Conservation (phyloP, 1,140 invertebrate genomes). For the Hydropsyche tenuis region DNA sequence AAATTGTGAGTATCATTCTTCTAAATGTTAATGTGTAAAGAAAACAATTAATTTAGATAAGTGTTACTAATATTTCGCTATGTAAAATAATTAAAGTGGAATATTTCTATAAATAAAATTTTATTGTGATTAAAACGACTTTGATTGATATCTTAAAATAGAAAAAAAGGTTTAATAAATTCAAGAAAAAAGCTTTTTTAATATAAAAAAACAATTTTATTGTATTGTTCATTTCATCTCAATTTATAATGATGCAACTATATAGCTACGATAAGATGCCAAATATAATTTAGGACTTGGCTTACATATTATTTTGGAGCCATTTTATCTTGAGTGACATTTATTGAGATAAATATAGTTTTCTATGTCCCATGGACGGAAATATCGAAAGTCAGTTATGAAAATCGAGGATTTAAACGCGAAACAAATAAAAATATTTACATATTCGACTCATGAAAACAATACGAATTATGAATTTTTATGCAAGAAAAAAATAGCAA, state of each 20-base stretch:
- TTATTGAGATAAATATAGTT: neutral
- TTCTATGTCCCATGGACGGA: constrained; percentile 26
- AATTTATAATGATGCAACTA: constrained; percentile 42
- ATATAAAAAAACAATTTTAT: constrained; percentile 42
- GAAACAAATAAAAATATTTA: neutral
- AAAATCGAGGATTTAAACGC: neutral
- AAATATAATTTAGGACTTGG: constrained; percentile 42
- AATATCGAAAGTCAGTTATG: neutral
- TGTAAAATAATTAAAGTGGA: neutral
- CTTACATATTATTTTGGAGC: constrained; percentile 38
- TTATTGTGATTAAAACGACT: neutral
- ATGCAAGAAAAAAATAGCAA: neutral
- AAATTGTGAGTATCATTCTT: neutral
- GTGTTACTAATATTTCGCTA: too few relatives aligned
- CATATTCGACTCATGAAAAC: too few relatives aligned
- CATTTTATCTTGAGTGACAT: constrained; percentile 23
- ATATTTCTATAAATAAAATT: neutral
- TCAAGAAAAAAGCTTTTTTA: neutral
- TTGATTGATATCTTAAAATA: neutral
- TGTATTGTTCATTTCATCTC: constrained; percentile 47
- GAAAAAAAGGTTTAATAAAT: constrained; percentile 14
- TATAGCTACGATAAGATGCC: constrained; percentile 45
- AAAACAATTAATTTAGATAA: too few relatives aligned
- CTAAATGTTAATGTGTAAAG: too few relatives aligned
- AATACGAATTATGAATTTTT: neutral